A percentile compares a stretch with the other conserved stretches of the same genome.
These are phyloP conservation scores for Yponomeuta malinellus DNA, from an alignment of 2,888 invertebrate genomes.

Conservation along the genomic window DNA sequence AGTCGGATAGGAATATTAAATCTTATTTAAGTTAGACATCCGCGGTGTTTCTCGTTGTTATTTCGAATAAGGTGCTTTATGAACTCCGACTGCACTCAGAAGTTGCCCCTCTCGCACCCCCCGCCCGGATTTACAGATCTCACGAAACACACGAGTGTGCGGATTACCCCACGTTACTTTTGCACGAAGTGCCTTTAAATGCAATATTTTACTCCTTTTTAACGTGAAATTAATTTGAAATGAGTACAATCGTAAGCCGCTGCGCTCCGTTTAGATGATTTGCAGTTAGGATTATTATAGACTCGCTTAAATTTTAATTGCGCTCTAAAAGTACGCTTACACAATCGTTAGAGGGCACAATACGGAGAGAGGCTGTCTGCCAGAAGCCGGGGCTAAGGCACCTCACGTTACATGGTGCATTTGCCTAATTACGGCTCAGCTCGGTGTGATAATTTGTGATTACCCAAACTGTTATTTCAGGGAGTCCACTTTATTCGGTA, in stretches of 20 bases:
- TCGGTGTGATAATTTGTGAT: slow-evolving; percentile 65
- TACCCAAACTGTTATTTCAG: slow-evolving; percentile 55
- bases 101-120: slow-evolving; percentile 30
- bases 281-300: slow-evolving; percentile 63
- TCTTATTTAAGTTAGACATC: slow-evolving; percentile 75
- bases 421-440: slow-evolving; percentile 67
- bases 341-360: slow-evolving; percentile 67
- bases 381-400: slow-evolving; percentile 28
- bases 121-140: neutral
- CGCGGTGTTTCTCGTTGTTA: slow-evolving; percentile 66
- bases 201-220: neutral
- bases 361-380: slow-evolving; percentile 37
- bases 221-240: neutral
- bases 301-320: slow-evolving; percentile 72
- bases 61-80: slow-evolving; percentile 71
- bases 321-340: slow-evolving; percentile 71
- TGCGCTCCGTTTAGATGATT: slow-evolving; percentile 56
- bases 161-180: neutral
- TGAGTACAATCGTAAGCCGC: slow-evolving; percentile 22
- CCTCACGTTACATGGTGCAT: slow-evolving; percentile 64
- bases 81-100: slow-evolving; percentile 46
- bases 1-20: slow-evolving; percentile 73
- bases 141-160: neutral
- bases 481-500: slow-evolving; percentile 22
- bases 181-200: neutral